Evolutionary conservation across 2,797 vertebrate species (phyloP), one percentile per base, ranked within the genome.

Genomic region (Alauda arvensis): DNA sequence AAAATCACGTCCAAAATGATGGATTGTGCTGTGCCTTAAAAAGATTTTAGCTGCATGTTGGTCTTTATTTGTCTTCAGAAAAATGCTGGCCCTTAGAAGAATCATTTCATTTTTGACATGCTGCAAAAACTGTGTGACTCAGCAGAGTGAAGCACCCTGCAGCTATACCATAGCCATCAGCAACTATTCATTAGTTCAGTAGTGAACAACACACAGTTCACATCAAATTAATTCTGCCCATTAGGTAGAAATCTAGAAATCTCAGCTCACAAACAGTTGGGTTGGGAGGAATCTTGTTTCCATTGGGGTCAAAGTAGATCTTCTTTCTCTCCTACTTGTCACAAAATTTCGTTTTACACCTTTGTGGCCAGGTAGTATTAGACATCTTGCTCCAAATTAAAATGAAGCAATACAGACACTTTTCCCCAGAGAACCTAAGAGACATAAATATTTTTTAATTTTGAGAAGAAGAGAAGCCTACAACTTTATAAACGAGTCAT

Each of bases 81-180:
- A 85, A 86, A 61, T 34, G 61, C 51, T 88, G 87, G 65, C 80
- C 89, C 92, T 95, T 94, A 91, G 60, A 92, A 79, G 92, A 96
- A 95, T 91, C 25, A 88, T 86, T 81, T 88, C 48, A 83, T 80
- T 76, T 93, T 91, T 93, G 87, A 89, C 83, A 88, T 86, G 45
- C 61, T 66, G 53, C 91, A 83, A 95, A 83, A 93, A 72, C 26
- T 55, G 12, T 65, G 42, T 74, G 91, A 76, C 40, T 93, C 83
- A 81, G 56, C 62, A 92, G 55, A 60, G 33, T 20, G 57, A 92
- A 89, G 88, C 83, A 31, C 67, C 66, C 76, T 79, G 71, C 56
- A 83, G 86, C 10, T 37, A 83, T 37, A 61, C 56, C 34, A 20
- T 21, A 76, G 33, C 63, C 49, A 71, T 88, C 91, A 82, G 77